A percentile compares a stretch with the other conserved stretches of the same genome.
Conservation (phyloP, 2,113 vertebrate species). For the Athene cunicularia region DNA sequence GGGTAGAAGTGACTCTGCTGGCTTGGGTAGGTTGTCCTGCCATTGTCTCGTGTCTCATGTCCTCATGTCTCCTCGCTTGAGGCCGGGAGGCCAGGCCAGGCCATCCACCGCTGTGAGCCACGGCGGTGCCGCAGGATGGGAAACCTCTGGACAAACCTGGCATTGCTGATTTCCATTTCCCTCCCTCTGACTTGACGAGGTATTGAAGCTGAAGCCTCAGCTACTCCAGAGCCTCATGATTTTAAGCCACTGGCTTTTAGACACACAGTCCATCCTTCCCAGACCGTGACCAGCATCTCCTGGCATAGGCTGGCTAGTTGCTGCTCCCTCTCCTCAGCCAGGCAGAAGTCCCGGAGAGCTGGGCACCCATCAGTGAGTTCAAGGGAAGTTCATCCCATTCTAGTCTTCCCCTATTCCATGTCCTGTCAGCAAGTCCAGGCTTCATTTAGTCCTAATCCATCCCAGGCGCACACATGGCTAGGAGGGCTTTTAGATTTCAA, state of each 20-base stretch:
- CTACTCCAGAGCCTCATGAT: not conserved
- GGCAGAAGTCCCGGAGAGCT: not conserved
- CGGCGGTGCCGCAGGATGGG: not conserved
- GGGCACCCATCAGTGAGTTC: not conserved
- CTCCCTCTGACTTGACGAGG: not conserved
- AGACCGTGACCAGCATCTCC: not conserved
- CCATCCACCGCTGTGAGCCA: rapidly evolving
- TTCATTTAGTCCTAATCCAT: not conserved
- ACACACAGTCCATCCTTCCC: not conserved
- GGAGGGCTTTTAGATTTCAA: not conserved
- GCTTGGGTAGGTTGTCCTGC: not conserved
- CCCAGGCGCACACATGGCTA: not conserved
- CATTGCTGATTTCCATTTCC: not conserved
- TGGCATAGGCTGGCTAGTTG: not conserved
- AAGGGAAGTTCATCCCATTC: not conserved
- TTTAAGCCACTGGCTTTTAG: not conserved
- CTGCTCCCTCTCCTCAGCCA: not conserved
- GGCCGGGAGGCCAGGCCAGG: not conserved
- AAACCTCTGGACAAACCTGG: not conserved
- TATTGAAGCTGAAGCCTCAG: not conserved
- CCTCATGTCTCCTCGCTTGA: not conserved
- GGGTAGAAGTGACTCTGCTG: not conserved
- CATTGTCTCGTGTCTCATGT: too few species aligned
- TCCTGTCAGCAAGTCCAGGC: not conserved
- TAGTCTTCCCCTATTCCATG: not conserved